phyloP scores from a whole-genome alignment of 2,797 vertebrate species.

The Spinus pinus region DNA sequence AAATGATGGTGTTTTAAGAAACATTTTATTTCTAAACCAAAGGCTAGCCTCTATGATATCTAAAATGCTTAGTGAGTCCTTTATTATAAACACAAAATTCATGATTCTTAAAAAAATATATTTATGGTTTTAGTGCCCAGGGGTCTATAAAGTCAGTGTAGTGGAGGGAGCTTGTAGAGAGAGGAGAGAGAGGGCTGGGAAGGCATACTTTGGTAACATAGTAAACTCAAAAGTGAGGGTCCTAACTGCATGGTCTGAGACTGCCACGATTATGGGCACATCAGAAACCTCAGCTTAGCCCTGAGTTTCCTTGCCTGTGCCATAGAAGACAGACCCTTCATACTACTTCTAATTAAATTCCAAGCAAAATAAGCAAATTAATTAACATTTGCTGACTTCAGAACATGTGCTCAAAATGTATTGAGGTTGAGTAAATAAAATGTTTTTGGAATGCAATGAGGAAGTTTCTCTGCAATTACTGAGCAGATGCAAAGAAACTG shows the following conservation, averaged over 20 bases:
- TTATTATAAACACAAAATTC: not conserved
- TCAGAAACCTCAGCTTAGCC: not conserved
- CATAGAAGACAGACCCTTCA: not conserved
- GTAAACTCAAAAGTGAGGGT: not conserved
- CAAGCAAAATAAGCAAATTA: conserved; percentile 20
- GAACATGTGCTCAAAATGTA: not conserved
- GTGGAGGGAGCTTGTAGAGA: not conserved
- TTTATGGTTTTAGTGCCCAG: not conserved
- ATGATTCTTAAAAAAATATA: not conserved
- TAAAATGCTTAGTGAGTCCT: not conserved
- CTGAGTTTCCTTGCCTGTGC: not conserved
- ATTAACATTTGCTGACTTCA: not conserved
- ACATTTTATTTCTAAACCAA: not conserved
- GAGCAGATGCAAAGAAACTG: not conserved
- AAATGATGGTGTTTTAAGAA: not conserved
- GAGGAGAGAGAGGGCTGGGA: not conserved
- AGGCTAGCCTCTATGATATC: not conserved
- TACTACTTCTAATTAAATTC: conserved; percentile 2
- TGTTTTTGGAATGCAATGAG: conserved; percentile 22
- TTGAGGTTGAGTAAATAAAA: conserved; percentile 5
- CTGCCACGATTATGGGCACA: not conserved
- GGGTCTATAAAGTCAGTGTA: not conserved
- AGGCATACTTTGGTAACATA: not conserved
- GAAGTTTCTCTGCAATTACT: not conserved
- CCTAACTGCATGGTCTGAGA: not conserved